A percentile compares a stretch with the other conserved stretches of the same genome.
Evolutionary conservation across 2,797 vertebrate species (phyloP).

Genomic region (Acanthurus leucopareius): DNA sequence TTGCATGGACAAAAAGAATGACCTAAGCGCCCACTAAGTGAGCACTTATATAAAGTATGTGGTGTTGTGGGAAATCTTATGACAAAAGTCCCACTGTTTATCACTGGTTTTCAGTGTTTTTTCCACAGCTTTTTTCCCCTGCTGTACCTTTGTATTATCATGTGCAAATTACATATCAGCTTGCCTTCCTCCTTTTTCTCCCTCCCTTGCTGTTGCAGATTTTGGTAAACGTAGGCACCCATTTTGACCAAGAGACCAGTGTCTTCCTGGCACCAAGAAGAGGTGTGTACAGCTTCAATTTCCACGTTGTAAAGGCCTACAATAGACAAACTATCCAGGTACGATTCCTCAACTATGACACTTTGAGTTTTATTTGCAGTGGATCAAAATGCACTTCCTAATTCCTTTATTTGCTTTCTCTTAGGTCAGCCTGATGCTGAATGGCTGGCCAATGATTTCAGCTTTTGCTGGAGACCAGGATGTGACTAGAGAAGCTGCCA

Average conservation of each 20-base stretch:
- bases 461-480: slow-evolving; percentile 93
- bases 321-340: slow-evolving; percentile 91
- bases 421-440: slow-evolving; percentile 92
- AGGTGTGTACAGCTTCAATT: slow-evolving; percentile 90
- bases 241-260: slow-evolving; percentile 88
- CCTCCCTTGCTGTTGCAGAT: slow-evolving; percentile 71
- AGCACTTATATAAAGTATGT: background rate
- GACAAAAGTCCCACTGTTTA: background rate
- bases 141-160: background rate
- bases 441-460: slow-evolving; percentile 92
- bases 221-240: slow-evolving; percentile 87
- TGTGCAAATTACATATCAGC: background rate
- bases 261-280: slow-evolving; percentile 86
- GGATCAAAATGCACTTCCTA: background rate
- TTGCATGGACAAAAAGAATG: background rate
- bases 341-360: background rate
- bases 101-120: background rate
- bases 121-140: background rate
- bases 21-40: background rate
- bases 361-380: background rate
- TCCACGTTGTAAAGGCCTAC: slow-evolving; percentile 89
- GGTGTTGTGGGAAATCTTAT: background rate
- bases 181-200: background rate
- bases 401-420: slow-evolving; percentile 9
- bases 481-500: slow-evolving; percentile 91